Evolutionary conservation across 2,797 vertebrate genomes (phyloP).

Genomic region (Macroramphosus scolopax): DNA sequence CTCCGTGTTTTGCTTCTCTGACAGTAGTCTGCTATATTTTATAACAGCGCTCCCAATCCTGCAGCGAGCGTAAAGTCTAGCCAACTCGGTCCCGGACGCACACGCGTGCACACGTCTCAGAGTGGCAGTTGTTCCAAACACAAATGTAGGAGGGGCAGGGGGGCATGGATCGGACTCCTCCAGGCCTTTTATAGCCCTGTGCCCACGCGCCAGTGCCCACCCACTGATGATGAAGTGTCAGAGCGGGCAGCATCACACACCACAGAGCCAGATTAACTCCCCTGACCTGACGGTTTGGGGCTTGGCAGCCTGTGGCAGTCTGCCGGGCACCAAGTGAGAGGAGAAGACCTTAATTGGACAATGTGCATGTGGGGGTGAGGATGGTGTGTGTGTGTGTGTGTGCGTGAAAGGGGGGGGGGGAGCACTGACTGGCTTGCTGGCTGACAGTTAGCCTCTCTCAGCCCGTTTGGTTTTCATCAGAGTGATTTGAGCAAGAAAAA

Average conservation of each 20-base stretch:
- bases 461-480: slow-evolving; percentile 65
- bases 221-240: slow-evolving; percentile 63
- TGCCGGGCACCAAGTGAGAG: slow-evolving; percentile 36
- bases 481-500: slow-evolving; percentile 56
- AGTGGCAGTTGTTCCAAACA: slow-evolving; percentile 49
- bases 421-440: slow-evolving; percentile 15
- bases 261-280: slow-evolving; percentile 56
- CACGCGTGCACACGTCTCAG: slow-evolving; percentile 26
- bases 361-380: slow-evolving; percentile 38
- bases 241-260: slow-evolving; percentile 51
- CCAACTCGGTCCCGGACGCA: slow-evolving; percentile 20
- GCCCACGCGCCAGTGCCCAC: slow-evolving; percentile 59
- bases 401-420: slow-evolving; percentile 6
- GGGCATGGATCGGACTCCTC: slow-evolving; percentile 33
- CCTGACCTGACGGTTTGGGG: slow-evolving; percentile 49
- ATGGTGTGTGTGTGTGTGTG: slow-evolving; percentile 1
- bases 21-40: slow-evolving; percentile 46
- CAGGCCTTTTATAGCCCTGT: slow-evolving; percentile 74
- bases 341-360: slow-evolving; percentile 76
- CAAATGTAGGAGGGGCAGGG: slow-evolving; percentile 10
- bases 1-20: slow-evolving; percentile 39
- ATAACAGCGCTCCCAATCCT: slow-evolving; percentile 39
- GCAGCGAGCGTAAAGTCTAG: slow-evolving; percentile 50
- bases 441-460: slow-evolving; percentile 23
- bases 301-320: slow-evolving; percentile 47